phyloP scores from a whole-genome alignment of 2,888 invertebrate genomes.

The Callinectes sapidus region DNA sequence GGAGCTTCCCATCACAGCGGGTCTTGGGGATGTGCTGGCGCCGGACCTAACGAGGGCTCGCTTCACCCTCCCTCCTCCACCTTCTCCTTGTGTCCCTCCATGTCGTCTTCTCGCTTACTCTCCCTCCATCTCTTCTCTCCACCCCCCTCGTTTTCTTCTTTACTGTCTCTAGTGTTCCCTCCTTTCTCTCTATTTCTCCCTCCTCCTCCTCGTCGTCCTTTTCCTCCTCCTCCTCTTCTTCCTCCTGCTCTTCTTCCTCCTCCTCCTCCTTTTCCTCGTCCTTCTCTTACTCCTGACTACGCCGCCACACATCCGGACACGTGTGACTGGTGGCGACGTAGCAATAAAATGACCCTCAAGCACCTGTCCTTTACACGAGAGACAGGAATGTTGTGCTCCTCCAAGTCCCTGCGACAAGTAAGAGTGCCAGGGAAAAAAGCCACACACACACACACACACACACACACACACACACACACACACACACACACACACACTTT shows the following conservation, averaged over 20 bases:
- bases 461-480: slow-evolving; percentile 4
- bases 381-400: not conserved
- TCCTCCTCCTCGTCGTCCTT: not conserved
- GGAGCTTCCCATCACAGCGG: not conserved
- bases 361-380: not conserved
- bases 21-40: slow-evolving; percentile 30
- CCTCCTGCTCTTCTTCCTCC: not conserved
- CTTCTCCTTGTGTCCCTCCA: not conserved
- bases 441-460: slow-evolving; percentile 22
- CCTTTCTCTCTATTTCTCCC: not conserved
- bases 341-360: slow-evolving; percentile 6
- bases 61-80: not conserved
- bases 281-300: not conserved
- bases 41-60: slow-evolving; percentile 13
- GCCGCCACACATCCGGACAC: not conserved
- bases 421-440: not conserved
- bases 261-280: not conserved
- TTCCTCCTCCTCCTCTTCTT: not conserved
- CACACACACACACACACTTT: not conserved
- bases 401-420: not conserved
- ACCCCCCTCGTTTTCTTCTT: not conserved
- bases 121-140: not conserved
- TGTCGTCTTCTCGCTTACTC: too few species aligned
- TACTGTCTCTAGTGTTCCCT: not conserved
- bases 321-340: not conserved